Conservation (phyloP, 1,140 invertebrate genomes). For the Littorina saxatilis region DNA sequence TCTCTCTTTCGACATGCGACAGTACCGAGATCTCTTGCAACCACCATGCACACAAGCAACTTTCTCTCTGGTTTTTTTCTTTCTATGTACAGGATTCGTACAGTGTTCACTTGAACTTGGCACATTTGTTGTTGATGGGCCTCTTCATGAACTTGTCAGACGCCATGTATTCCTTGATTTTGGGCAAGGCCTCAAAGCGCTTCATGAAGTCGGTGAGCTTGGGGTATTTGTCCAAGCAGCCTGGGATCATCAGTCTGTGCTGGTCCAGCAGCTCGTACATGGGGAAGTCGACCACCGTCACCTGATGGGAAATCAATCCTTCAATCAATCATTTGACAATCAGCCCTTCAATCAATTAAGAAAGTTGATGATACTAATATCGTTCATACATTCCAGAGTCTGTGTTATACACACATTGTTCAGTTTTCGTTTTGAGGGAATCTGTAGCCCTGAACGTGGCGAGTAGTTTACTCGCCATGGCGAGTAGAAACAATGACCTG, state of each 20-base stretch:
- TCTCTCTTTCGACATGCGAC: too few species aligned
- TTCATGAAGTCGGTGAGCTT: conserved; percentile 55
- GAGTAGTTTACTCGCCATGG: too few species aligned
- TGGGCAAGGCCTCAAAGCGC: conserved; percentile 55
- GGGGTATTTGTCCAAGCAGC: conserved; percentile 44
- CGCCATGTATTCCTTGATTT: conserved; percentile 55
- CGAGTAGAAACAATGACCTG: too few species aligned
- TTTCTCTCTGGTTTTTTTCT: not conserved
- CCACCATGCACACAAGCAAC: too few species aligned
- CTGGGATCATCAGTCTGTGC: conserved; percentile 54
- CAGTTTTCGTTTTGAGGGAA: not conserved
- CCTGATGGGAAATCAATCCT: conserved; percentile 41
- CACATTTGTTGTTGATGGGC: conserved; percentile 63
- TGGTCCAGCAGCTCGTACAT: conserved; percentile 67
- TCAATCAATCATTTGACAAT: not conserved
- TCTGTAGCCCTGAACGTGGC: not conserved
- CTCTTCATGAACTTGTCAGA: conserved; percentile 47
- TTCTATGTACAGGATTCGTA: not conserved
- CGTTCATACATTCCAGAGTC: not conserved
- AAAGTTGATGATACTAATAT: not conserved
- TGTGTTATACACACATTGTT: not conserved
- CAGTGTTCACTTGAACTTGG: conserved; percentile 47
- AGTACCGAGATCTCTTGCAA: too few species aligned
- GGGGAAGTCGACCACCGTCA: conserved; percentile 63
- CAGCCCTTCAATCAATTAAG: too few species aligned